Conservation (phyloP, 2,888 invertebrate genomes). For the Drosophila planitibia region DNA sequence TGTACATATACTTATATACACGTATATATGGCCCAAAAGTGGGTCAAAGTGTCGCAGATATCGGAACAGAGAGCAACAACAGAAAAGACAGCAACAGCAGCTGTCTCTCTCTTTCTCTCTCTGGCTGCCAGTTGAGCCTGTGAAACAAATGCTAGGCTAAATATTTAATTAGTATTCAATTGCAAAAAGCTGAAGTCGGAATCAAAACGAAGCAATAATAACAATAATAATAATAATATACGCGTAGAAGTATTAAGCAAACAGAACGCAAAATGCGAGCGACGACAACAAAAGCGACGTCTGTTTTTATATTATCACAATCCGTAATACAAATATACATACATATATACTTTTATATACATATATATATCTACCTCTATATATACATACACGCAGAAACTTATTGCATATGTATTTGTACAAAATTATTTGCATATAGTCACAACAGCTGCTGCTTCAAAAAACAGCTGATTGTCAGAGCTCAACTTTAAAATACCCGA, state of each 20-base stretch:
- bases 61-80: slow-evolving; percentile 7
- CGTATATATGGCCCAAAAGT: slow-evolving; percentile 40
- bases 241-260: slow-evolving; percentile 6
- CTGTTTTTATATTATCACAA: not conserved
- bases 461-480: not conserved
- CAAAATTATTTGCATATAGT: slow-evolving; percentile 9
- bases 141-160: not conserved
- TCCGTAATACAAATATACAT: not conserved
- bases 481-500: slow-evolving; percentile 9
- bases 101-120: slow-evolving; percentile 1
- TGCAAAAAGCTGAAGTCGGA: slow-evolving; percentile 5
- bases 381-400: not conserved
- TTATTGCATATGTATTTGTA: not conserved
- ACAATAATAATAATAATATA: slow-evolving; percentile 26
- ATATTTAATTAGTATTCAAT: slow-evolving; percentile 16
- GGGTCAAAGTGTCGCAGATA: slow-evolving; percentile 44
- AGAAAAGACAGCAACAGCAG: slow-evolving; percentile 10
- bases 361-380: not conserved
- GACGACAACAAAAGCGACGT: slow-evolving; percentile 27
- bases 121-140: slow-evolving; percentile 10
- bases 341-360: not conserved
- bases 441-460: not conserved
- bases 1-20: not conserved
- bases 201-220: slow-evolving; percentile 10
- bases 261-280: slow-evolving; percentile 23